A percentile compares a stretch with the other conserved stretches of the same genome.
Conservation (phyloP, 2,797 vertebrate genomes). For the Enteromius mattozi region DNA sequence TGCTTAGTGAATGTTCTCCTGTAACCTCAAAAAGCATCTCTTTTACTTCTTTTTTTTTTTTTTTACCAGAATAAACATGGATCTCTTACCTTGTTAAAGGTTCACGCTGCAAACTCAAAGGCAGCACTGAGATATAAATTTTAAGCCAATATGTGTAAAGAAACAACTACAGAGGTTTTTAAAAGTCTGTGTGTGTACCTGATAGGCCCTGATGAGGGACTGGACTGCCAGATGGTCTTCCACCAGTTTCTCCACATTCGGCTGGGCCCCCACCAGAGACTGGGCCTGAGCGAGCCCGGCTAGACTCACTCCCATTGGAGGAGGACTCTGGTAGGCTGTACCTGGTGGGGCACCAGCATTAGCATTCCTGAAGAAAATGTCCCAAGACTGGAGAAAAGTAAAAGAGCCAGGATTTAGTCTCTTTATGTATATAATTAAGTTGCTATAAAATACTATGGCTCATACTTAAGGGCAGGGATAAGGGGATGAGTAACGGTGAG, state of each 20-base stretch:
- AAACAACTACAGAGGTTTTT: neutral
- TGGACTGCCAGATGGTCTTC: constrained; percentile 98
- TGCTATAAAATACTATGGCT: too few species aligned
- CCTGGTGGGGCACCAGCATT: constrained; percentile 94
- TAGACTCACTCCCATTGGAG: constrained; percentile 81
- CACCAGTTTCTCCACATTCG: constrained; percentile 95
- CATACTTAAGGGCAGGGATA: neutral
- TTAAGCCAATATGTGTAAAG: neutral
- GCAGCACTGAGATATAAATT: constrained; percentile 17
- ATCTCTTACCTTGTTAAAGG: constrained; percentile 47
- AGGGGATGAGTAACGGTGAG: neutral
- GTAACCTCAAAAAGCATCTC: constrained; percentile 3
- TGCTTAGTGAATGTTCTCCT: constrained; percentile 39
- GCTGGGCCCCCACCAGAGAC: constrained; percentile 85
- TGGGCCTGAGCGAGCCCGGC: constrained; percentile 81
- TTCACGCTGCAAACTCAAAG: constrained; percentile 12
- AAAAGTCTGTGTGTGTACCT: constrained; percentile 77
- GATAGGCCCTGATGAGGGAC: constrained; percentile 96
- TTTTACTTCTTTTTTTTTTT: neutral
- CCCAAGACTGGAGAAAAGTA: constrained; percentile 87
- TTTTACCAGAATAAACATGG: neutral
- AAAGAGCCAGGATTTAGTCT: neutral
- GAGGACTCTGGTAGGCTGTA: constrained; percentile 94
- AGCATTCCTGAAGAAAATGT: constrained; percentile 97
- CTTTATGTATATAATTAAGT: too few species aligned